Evolutionary conservation across 2,888 invertebrate genomes (phyloP).

Genomic region (Melolontha melolontha): DNA sequence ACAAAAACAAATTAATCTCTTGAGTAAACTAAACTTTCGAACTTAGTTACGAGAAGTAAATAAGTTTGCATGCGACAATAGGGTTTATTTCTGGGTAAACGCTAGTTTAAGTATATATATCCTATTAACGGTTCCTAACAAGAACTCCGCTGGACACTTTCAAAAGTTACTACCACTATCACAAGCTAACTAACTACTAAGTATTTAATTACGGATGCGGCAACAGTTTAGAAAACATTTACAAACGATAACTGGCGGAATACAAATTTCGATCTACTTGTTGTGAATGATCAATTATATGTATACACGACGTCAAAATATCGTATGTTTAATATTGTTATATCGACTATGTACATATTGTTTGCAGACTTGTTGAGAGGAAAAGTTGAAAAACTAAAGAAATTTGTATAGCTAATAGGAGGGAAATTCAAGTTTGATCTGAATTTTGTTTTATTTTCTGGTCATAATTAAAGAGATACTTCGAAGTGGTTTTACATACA

Average conservation of each 20-base stretch:
- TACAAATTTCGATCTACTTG: not conserved
- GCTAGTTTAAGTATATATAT: conserved; percentile 22
- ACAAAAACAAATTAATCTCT: conserved; percentile 7
- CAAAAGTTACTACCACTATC: conserved; percentile 24
- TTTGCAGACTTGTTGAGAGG: too few species aligned
- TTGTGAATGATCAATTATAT: too few species aligned
- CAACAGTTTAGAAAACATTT: conserved; percentile 5
- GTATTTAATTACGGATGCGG: conserved; percentile 16
- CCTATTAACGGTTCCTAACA: conserved; percentile 21
- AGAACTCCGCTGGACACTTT: conserved; percentile 26
- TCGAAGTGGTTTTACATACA: too few species aligned
- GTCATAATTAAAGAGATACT: too few species aligned
- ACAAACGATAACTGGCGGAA: not conserved
- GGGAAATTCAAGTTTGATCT: too few species aligned
- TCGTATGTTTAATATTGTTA: too few species aligned
- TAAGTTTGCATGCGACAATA: conserved; percentile 16
- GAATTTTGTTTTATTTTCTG: too few species aligned
- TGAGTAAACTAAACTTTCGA: conserved; percentile 1
- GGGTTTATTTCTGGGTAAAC: conserved; percentile 27
- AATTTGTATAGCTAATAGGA: too few species aligned
- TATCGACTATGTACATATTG: too few species aligned
- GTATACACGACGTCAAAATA: too few species aligned
- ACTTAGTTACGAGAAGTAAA: conserved; percentile 7
- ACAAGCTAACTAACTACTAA: conserved; percentile 5
- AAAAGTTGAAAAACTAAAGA: too few species aligned